A percentile compares a stretch with the other conserved stretches of the same genome.
phyloP scores from a whole-genome alignment of 2,888 invertebrate species.

The Philaethria dido region DNA sequence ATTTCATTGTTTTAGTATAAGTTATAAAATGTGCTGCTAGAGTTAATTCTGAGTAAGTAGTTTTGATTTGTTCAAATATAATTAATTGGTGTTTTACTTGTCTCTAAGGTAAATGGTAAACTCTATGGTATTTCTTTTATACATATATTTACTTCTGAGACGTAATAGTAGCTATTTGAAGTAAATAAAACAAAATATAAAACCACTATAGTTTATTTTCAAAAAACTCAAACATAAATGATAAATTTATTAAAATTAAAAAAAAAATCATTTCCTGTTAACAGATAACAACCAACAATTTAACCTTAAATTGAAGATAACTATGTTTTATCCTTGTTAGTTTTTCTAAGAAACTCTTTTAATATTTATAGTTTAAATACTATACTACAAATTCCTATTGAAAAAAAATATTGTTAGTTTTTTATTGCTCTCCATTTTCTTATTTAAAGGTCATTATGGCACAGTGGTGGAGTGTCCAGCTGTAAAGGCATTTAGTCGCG shows the following conservation, averaged over 20 bases:
- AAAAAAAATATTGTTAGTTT: neutral
- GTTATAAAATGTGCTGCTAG: too few relatives aligned
- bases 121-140: too few relatives aligned
- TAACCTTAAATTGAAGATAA: conserved; percentile 5
- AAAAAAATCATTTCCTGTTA: conserved; percentile 8
- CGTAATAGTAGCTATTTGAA: too few relatives aligned
- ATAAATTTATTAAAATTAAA: neutral
- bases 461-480: too few relatives aligned
- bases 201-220: conserved; percentile 8
- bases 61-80: too few relatives aligned
- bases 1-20: too few relatives aligned
- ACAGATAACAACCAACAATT: conserved; percentile 10
- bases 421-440: neutral
- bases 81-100: too few relatives aligned
- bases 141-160: too few relatives aligned
- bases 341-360: conserved; percentile 15
- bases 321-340: conserved; percentile 12
- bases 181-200: conserved; percentile 4
- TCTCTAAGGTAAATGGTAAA: too few relatives aligned
- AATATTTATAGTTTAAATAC: conserved; percentile 15
- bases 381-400: neutral
- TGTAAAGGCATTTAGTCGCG: too few relatives aligned
- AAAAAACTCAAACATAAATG: neutral
- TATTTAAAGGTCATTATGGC: too few relatives aligned
- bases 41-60: too few relatives aligned